phyloP scores from a whole-genome alignment of 2,888 invertebrate species.

The Ophioninae sp. region DNA sequence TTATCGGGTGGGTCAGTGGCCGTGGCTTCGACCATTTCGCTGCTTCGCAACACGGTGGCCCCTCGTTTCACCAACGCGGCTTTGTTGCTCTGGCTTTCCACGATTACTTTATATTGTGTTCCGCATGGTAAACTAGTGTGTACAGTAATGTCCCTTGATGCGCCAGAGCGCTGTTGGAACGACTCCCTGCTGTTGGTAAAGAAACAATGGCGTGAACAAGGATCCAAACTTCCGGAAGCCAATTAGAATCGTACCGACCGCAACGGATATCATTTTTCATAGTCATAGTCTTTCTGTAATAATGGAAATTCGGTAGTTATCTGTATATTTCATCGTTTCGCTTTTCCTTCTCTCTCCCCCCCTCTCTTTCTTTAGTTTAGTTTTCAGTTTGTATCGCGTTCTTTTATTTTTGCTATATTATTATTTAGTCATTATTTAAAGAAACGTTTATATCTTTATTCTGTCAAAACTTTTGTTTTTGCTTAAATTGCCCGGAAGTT shows the following conservation, averaged over 20 bases:
- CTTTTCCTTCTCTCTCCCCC: not conserved
- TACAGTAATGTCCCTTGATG: slow-evolving; percentile 33
- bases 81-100: slow-evolving; percentile 18
- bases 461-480: too few relatives aligned
- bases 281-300: slow-evolving; percentile 48
- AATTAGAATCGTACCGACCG: slow-evolving; percentile 51
- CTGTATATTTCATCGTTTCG: not conserved
- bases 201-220: slow-evolving; percentile 55
- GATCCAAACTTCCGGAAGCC: slow-evolving; percentile 53
- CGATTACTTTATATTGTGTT: slow-evolving; percentile 13
- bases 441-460: too few relatives aligned
- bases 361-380: not conserved
- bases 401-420: not conserved
- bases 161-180: slow-evolving; percentile 17
- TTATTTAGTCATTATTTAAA: too few relatives aligned
- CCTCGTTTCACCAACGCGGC: slow-evolving; percentile 47
- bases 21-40: slow-evolving; percentile 45
- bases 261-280: slow-evolving; percentile 45
- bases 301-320: slow-evolving; percentile 22
- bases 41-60: slow-evolving; percentile 17
- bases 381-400: not conserved
- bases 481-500: too few relatives aligned
- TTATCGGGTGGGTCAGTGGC: slow-evolving; percentile 48
- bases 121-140: slow-evolving; percentile 13
- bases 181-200: slow-evolving; percentile 9